These are phyloP conservation scores for Enhydra lutris DNA, from an alignment of 2,113 vertebrate species.

Conservation along the genomic window DNA sequence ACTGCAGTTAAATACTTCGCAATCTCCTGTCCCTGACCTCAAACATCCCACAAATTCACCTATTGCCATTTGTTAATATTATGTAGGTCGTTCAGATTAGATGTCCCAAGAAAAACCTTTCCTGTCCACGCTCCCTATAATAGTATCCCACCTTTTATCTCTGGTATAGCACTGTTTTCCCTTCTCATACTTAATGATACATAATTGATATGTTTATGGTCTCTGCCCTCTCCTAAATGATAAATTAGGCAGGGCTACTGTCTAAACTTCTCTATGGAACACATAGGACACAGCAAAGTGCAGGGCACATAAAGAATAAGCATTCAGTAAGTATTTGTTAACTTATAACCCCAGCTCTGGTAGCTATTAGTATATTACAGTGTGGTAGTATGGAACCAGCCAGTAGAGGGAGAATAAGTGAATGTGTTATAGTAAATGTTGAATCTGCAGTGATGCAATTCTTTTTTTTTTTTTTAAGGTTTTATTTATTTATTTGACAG, in stretches of 20 bases:
- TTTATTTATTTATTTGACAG: no score
- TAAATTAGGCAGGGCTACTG: not conserved
- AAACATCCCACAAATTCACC: not conserved
- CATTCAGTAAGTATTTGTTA: not conserved
- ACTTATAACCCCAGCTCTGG: not conserved
- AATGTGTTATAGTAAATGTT: not conserved
- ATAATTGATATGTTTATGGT: not conserved
- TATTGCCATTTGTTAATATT: not conserved
- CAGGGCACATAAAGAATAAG: not conserved
- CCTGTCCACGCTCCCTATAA: not conserved
- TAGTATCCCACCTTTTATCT: no score
- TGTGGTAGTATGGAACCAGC: not conserved
- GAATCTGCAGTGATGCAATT: not conserved
- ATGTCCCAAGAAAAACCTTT: not conserved
- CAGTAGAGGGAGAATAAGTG: not conserved
- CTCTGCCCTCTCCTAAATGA: not conserved
- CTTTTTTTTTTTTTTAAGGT: not conserved
- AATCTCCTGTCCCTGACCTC: not conserved
- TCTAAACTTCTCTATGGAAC: not conserved
- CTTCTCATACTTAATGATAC: not conserved
- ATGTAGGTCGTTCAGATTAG: not conserved
- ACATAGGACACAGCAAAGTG: not conserved
- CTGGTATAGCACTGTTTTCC: not conserved
- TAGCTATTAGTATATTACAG: not conserved
- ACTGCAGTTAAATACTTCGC: not conserved